Evolutionary conservation across 2,888 invertebrate genomes (phyloP), one percentile per base, ranked within the genome.

Genomic region (Idaea straminata): DNA sequence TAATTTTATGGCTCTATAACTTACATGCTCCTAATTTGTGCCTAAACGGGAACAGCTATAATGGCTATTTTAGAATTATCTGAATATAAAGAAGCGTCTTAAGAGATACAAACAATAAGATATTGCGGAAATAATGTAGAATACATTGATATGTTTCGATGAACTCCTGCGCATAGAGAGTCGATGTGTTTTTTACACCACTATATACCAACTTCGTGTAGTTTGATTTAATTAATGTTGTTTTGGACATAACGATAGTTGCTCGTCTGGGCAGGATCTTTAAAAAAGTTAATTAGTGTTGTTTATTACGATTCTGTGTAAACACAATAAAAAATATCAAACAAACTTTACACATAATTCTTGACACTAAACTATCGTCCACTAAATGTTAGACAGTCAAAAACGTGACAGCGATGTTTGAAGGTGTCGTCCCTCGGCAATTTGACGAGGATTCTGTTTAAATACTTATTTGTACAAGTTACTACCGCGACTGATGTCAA

Each of bases 391-490:
- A 80, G 78, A 80, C 79, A 82, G 77, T 76, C 72, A 69, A 72
- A 76, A 79, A 75, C 75, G 77, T 77, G 76, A 76, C 74, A 78
- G 75, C 74, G 79, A 79, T 81, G 76, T 80, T 84, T 77, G 76
- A 74, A 79, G 74, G 78, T 83, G 80, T 82, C 82, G 81, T 81
- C 78, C 77, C 80, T 76, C 79, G 82, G 79, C 81, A 83, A 81
- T 81, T 83, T 85, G 84, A 85, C 80, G 78, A 85, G 85, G 86
- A 84, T 84, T 77, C 72, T 75, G 74, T 74, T 77, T 76, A 77
- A 79, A 78, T 77, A 77, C 76, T 76, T 76, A 79, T 78, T 79
- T 76, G 71, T 70, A 69, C 69, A 68, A 79, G 75, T 77, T 77
- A 76, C 69, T 70, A 66, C 70, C 66, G 60, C 67, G 69, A 69